phyloP scores from a whole-genome alignment of 2,113 vertebrate genomes.

The Pygoscelis adeliae region DNA sequence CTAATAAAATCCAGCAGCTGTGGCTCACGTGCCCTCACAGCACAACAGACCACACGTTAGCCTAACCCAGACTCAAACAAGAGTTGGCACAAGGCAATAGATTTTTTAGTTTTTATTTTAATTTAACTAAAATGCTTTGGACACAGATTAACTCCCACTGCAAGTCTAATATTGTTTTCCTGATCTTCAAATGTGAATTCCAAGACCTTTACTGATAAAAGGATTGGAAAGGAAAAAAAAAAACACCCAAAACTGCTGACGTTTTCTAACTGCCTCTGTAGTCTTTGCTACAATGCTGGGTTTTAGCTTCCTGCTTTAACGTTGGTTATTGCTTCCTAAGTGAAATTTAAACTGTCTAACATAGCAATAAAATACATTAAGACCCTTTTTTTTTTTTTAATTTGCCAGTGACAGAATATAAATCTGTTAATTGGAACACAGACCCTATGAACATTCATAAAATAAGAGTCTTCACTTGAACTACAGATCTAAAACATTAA shows the following conservation, averaged over 20 bases:
- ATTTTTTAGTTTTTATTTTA: neutral
- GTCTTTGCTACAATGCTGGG: neutral
- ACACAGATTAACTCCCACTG: constrained; percentile 17
- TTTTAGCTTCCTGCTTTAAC: neutral
- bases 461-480: neutral
- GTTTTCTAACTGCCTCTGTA: neutral
- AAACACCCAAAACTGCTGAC: neutral
- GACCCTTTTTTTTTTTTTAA: neutral
- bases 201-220: neutral
- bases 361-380: neutral
- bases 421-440: neutral
- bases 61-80: neutral
- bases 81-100: neutral
- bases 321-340: neutral
- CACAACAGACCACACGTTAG: neutral
- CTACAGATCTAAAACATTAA: neutral
- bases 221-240: neutral
- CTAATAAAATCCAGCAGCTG: neutral
- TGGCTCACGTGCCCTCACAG: neutral
- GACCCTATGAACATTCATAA: neutral
- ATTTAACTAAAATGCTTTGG: constrained; percentile 20
- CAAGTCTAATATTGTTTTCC: neutral
- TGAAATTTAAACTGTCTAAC: neutral
- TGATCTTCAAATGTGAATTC: neutral
- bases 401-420: neutral